Base-by-base conservation (phyloP, 2,113 vertebrate species). In the Pygoscelis adeliae region DNA sequence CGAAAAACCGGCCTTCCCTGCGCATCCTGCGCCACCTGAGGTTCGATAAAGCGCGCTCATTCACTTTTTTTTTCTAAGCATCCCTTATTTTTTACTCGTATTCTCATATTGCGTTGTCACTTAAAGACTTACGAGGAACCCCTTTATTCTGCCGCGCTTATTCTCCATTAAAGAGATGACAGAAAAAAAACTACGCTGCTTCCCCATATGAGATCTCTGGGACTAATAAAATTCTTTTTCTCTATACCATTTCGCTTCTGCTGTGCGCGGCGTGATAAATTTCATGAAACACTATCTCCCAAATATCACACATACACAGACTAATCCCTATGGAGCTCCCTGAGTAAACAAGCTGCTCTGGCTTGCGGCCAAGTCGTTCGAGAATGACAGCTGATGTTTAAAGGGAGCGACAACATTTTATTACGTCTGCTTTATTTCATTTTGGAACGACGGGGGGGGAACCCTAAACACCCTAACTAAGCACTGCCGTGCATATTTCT, bases 191-290 rank as follows among this genome's bases (percentile, higher is more conserved):
- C 32, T 30, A 8, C 13, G 3, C 12, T 34, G 70, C 12, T 59
- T n/a, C 56, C 12, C 56, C 12, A 5, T n/a, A 4, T 2, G 2
- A 46, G 27, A 26, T 7, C 15, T 50, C 5, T 8, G 7, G 3
- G 17, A 26, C 8, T 20, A 50, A 21, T 6, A 1, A 29, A 67
- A 29, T 18, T 2, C 3, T 23, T 26, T 10, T 14, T 17, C 1
- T 12, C 13, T n/a, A 2, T 12, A 17, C 1, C 4, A 1, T 44
- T 80, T 32, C 14, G 5, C 6, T 56, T 32, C 27, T 1, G 6
- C 10, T 20, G 8, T 5, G 5, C 2, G 1, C 3, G 3, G 11
- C 1, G 0, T 9, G 11, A 46, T 7, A 44, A 19, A n/a, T 18
- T 38, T 38, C 2, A 22, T 7, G 5, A 63, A 76, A 40, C 9